Evolutionary conservation across 2,888 invertebrate genomes (phyloP), one percentile per base, ranked within the genome.

Genomic region (Mesorhabditis spiculigera): DNA sequence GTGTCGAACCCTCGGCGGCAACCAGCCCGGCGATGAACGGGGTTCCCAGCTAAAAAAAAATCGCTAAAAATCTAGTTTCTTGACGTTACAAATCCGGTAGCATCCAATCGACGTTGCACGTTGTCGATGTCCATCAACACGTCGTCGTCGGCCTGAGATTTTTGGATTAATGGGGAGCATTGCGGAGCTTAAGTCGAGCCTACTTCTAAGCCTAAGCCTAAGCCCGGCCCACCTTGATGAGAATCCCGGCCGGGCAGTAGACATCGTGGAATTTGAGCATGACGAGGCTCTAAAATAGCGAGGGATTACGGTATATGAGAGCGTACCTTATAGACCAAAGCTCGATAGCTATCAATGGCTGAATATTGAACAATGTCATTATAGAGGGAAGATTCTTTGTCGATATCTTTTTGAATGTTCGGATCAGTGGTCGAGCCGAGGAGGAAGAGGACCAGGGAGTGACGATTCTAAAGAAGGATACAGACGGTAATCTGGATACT

Each of bases 341-440:
- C 8, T 50, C 58, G 58, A 50, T 50, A 50, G 58, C 58, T 3
- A 50, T 50, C 58, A 50, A 50, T 50, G 8, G 10, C 58, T 50
- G 58, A 50, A 50, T 50, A 50, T 50, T 50, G 58, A 50, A 50
- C n/a, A n/a, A 50, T 50, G n/a, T 50, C 58, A 50, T 50, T 50
- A 10, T 13, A 3, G 8, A n/a, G 10, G 8, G n/a, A 50, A 10
- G 58, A 50, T 50, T 50, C 58, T 10, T 50, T n/a, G n/a, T 13
- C 58, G n/a, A 50, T 50, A 10, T 50, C n/a, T 50, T 50, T 50
- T n/a, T 50, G 58, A 50, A 50, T 50, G 2, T 1, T 13, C n/a
- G 10, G 58, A 50, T 50, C 58, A 1, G 8, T n/a, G 0, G 58
- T 50, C 10, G 58, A 10, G 8, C 58, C 58, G n/a, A 50, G 58